phyloP scores from a whole-genome alignment of 2,797 vertebrate genomes.

The Phalanger gymnotis region DNA sequence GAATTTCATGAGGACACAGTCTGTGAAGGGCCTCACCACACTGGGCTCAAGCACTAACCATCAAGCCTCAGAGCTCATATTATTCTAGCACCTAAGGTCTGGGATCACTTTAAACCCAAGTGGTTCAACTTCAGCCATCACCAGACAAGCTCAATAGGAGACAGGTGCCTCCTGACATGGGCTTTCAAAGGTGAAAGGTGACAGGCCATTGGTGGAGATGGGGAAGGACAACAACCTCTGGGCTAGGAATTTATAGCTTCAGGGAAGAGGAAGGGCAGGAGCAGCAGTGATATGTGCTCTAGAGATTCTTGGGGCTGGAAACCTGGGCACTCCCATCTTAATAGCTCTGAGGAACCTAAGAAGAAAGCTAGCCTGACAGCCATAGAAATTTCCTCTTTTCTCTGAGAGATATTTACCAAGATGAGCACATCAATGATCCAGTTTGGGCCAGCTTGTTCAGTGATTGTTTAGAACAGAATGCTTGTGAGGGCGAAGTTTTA shows the following conservation, averaged over 20 bases:
- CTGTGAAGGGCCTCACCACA: not conserved
- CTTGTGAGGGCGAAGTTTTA: not conserved
- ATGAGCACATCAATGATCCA: not conserved
- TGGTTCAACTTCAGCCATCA: not conserved
- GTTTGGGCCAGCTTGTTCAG: not conserved
- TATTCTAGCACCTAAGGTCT: not conserved
- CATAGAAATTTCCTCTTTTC: not conserved
- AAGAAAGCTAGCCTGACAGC: not conserved
- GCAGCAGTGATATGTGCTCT: not conserved
- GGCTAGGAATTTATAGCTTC: not conserved
- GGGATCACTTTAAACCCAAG: not conserved
- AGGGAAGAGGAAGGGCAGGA: not conserved
- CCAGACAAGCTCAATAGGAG: not conserved
- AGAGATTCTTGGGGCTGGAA: not conserved
- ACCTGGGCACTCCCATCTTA: not conserved
- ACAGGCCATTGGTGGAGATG: not conserved
- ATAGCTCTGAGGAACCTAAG: not conserved
- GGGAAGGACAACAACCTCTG: not conserved
- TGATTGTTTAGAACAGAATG: not conserved
- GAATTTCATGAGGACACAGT: not conserved
- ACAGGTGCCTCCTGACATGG: not conserved
- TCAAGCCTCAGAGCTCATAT: not conserved
- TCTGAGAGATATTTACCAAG: not conserved
- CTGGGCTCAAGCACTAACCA: not conserved
- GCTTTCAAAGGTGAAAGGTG: not conserved